Conservation (phyloP, 2,888 invertebrate species). For the Aricia artaxerxes region DNA sequence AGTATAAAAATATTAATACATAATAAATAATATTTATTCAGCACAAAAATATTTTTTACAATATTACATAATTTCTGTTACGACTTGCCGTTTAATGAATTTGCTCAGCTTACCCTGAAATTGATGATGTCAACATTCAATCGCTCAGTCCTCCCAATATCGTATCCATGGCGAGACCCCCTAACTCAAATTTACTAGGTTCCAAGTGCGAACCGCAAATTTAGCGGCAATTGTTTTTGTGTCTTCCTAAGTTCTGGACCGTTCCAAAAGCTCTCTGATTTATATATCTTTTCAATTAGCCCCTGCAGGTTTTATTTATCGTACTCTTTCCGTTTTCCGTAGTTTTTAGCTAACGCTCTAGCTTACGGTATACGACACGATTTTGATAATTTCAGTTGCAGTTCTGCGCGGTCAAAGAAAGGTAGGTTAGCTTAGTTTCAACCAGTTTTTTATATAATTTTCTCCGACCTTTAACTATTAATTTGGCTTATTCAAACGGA, state of each 20-base stretch:
- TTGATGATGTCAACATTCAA: not conserved
- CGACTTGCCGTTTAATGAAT: too few relatives aligned
- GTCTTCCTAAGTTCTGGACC: constrained; percentile 17
- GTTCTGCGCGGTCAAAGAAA: too few relatives aligned
- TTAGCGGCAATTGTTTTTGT: constrained; percentile 15
- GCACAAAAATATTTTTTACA: too few relatives aligned
- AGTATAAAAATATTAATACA: too few relatives aligned
- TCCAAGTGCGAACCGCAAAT: constrained; percentile 20
- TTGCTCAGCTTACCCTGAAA: too few relatives aligned
- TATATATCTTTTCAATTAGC: constrained; percentile 27
- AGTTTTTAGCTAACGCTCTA: not conserved
- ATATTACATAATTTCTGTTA: too few relatives aligned
- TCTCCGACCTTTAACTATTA: too few relatives aligned
- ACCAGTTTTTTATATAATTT: too few relatives aligned
- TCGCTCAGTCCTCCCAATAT: not conserved
- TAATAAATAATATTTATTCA: too few relatives aligned
- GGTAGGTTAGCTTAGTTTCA: too few relatives aligned
- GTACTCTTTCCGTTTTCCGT: constrained; percentile 15
- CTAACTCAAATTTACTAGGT: constrained; percentile 14
- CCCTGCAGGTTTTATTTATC: constrained; percentile 27
- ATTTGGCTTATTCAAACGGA: too few relatives aligned
- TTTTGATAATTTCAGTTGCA: not conserved
- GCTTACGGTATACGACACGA: not conserved
- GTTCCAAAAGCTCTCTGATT: constrained; percentile 25
- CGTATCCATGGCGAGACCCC: not conserved